A percentile compares a stretch with the other conserved stretches of the same genome.
phyloP scores from a whole-genome alignment of 2,113 vertebrate genomes.

The Hylia prasina region DNA sequence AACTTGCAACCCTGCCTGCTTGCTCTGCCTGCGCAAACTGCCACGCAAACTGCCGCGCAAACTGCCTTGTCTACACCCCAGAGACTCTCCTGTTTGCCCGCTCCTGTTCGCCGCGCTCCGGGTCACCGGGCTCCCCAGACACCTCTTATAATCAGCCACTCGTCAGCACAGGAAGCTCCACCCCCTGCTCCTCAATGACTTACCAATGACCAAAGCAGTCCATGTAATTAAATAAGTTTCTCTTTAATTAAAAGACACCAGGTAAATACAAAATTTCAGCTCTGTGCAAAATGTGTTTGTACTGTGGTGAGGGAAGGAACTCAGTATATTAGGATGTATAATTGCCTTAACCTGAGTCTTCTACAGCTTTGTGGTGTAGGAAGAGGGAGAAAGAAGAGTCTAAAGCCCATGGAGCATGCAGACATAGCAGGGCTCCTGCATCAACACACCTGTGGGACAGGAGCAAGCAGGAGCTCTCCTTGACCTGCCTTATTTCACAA shows the following conservation, averaged over 20 bases:
- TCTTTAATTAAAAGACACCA: not conserved
- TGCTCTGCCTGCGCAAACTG: no score
- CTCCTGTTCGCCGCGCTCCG: no score
- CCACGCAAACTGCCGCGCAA: no score
- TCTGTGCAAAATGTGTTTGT: not conserved
- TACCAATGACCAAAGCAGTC: not conserved
- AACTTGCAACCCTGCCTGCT: no score
- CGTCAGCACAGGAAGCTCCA: no score
- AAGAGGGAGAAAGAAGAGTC: not conserved
- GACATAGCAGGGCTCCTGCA: not conserved
- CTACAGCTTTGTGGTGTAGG: not conserved
- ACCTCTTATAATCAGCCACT: no score
- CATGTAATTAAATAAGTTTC: not conserved
- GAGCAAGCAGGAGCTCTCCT: not conserved
- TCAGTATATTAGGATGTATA: fast-evolving
- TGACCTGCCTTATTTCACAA: not conserved
- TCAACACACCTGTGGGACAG: not conserved
- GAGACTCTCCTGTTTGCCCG: no score
- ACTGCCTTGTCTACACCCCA: no score
- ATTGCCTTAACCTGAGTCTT: not conserved
- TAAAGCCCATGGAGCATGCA: not conserved
- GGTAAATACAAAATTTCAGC: not conserved
- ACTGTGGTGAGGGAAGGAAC: not conserved
- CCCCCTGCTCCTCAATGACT: no score
- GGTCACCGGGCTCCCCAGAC: no score